Conservation (phyloP, 2,888 invertebrate genomes). For the Lasioglossum lativentre region DNA sequence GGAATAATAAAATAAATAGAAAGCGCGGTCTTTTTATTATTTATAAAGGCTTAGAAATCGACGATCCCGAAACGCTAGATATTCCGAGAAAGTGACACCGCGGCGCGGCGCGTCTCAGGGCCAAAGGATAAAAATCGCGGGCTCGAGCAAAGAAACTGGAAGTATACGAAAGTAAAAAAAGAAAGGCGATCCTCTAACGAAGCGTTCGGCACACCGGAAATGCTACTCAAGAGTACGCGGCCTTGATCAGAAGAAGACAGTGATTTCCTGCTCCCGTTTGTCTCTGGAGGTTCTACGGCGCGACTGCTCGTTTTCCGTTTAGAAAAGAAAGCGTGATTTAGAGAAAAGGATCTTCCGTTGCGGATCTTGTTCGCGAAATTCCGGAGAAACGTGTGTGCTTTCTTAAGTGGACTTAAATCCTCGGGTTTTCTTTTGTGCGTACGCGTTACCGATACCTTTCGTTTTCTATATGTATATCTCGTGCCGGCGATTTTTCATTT, state of each 20-base stretch:
- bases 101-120: neutral
- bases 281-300: neutral
- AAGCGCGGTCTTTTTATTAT: neutral
- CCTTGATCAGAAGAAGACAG: constrained; percentile 25
- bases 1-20: neutral
- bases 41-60: neutral
- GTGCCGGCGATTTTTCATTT: neutral
- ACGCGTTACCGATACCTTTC: neutral
- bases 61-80: neutral
- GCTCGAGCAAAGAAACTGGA: neutral
- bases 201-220: constrained; percentile 16
- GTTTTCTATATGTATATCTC: neutral
- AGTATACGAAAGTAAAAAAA: neutral
- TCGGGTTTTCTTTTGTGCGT: neutral
- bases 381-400: constrained; percentile 30
- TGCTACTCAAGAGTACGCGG: constrained; percentile 18
- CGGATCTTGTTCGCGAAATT: constrained; percentile 20
- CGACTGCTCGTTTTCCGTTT: constrained; percentile 4
- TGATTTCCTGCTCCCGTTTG: constrained; percentile 21
- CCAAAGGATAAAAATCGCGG: neutral
- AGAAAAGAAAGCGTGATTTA: constrained; percentile 23
- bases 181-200: neutral
- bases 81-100: neutral
- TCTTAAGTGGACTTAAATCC: constrained; percentile 23
- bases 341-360: constrained; percentile 14